These are phyloP conservation scores for Bombus huntii DNA, from an alignment of 1,140 invertebrate genomes.

Conservation along the genomic window DNA sequence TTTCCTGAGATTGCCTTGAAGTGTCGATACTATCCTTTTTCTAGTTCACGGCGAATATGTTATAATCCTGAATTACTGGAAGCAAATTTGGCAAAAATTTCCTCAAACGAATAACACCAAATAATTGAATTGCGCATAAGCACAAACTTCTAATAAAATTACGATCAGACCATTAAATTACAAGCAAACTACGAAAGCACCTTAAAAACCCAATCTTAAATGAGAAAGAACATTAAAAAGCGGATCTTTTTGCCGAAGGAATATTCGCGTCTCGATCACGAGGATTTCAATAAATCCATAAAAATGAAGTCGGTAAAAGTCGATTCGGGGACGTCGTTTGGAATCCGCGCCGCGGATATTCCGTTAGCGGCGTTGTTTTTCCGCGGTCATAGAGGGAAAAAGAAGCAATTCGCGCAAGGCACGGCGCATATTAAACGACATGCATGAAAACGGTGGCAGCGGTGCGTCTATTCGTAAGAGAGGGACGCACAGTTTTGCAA, in stretches of 20 bases:
- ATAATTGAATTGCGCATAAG: too few species aligned
- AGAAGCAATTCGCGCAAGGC: neutral
- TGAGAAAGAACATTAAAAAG: too few species aligned
- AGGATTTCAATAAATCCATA: neutral
- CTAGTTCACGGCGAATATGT: too few species aligned
- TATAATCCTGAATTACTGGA: too few species aligned
- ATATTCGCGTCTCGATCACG: neutral
- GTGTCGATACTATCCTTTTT: too few species aligned
- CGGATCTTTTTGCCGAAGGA: too few species aligned
- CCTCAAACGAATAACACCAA: too few species aligned
- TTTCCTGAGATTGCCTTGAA: too few species aligned
- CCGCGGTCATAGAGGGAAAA: neutral
- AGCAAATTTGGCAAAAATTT: too few species aligned
- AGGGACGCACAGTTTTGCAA: conserved; percentile 5
- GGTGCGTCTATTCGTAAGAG: conserved; percentile 12
- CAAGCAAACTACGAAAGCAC: too few species aligned
- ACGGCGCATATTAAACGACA: conserved; percentile 23
- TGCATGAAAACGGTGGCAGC: conserved; percentile 19
- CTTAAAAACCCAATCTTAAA: neutral
- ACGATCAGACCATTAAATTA: too few species aligned
- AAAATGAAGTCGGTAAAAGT: neutral
- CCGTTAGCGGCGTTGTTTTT: neutral
- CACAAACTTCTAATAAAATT: too few species aligned
- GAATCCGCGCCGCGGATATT: neutral
- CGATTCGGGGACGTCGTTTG: neutral